Conservation (phyloP, 2,113 vertebrate genomes). For the Nesoenas mayeri region DNA sequence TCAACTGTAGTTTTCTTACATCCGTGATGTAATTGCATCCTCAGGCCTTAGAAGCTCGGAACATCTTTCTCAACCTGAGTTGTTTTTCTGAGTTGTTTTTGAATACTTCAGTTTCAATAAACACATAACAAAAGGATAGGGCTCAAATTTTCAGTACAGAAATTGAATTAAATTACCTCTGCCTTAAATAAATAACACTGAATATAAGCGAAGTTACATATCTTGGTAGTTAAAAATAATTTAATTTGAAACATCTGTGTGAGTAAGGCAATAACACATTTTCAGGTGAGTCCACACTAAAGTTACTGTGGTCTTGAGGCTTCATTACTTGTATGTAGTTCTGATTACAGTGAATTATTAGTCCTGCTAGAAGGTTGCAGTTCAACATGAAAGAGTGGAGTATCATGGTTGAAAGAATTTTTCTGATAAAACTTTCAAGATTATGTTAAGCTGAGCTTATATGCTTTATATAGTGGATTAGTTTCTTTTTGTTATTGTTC, state of each 20-base stretch:
- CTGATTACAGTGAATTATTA: not conserved
- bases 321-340: not conserved
- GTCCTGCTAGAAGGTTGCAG: not conserved
- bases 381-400: not conserved
- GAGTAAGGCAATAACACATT: not conserved
- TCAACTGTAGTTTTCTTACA: not conserved
- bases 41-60: not conserved
- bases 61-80: not conserved
- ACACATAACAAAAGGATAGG: not conserved
- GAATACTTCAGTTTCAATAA: not conserved
- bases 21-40: not conserved
- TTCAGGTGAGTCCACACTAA: not conserved
- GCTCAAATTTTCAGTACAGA: not conserved
- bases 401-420: not conserved
- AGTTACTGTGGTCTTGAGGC: not conserved
- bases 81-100: not conserved
- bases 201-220: not conserved
- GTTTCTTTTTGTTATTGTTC: not conserved
- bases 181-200: not conserved
- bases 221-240: not conserved
- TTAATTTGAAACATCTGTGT: not conserved
- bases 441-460: not conserved
- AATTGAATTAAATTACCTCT: not conserved
- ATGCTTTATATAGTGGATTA: not conserved
- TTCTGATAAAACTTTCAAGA: not conserved